Base-by-base conservation (phyloP, 1,140 invertebrate genomes). In the Ostrea edulis region DNA sequence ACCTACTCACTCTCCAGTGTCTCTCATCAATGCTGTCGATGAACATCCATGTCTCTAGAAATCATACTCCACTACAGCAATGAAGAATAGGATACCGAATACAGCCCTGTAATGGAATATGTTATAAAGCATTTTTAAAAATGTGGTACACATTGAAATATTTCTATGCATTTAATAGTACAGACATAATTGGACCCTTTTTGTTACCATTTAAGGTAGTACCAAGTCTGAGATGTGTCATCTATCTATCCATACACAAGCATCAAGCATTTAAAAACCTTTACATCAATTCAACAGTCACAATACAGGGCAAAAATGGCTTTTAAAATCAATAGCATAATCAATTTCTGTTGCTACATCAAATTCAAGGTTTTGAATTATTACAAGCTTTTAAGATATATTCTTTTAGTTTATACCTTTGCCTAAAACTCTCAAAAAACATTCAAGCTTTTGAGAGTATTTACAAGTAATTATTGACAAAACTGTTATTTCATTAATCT, bases 271-370 rank as follows among this genome's bases (percentile, higher is more conserved):
- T 77, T 77, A 29, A 62, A 17, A 20, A 29, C 29, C 29, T 71
- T 77, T 29, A 11, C 8, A 25, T 35, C 68, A 12, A 77, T 35
- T 12, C 68, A 77, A 77, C 22, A 77, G 29, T 77, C 68, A 77
- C 25, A 77, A 77, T 29, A 25, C 25, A 62, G 2, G 14, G 12
- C 22, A 77, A 77, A 77, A 77, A 29, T 14, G 29, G 29, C 9
- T 35, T 77, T 77, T 12, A 77, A 68, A 77, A 77, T 77, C 68
- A 35, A 77, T 77, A 77, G 68, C 22, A 29, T 5, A 29, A 77
- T 77, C 29, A 25, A 77, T 77, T 35, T 77, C 22, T 35, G 4
- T 77, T 77, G 29, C 22, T 20, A n/a, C 58, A 62, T 17, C 14
- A 20, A 62, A 62, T 62, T 20, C 14, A 5, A 62, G 12, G n/a